A percentile compares a stretch with the other conserved stretches of the same genome.
phyloP scores from a whole-genome alignment of 64 coral and sea anemone species.

The Montipora foliosa region DNA sequence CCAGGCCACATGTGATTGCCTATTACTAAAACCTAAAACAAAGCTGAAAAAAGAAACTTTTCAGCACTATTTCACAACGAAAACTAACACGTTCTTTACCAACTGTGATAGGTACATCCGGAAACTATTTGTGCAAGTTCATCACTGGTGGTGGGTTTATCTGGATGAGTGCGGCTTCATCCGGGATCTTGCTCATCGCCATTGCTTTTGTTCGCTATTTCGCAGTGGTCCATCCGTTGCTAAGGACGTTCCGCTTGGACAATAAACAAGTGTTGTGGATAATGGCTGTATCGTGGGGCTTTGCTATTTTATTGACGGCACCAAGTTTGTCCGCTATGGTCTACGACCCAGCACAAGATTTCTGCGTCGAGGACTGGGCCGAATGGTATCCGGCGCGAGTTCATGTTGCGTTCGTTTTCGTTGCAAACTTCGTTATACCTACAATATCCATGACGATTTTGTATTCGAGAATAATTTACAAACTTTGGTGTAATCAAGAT shows the following conservation, averaged over 20 bases:
- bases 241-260: conserved; percentile 10
- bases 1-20: no score
- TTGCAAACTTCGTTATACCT: conserved; percentile 15
- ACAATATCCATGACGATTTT: conserved; percentile 54
- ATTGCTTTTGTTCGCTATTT: conserved; percentile 69
- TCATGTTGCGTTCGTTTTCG: conserved; percentile 67
- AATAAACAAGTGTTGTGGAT: conserved; percentile 38
- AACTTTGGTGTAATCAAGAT: conserved; percentile 54
- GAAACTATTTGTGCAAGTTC: conserved; percentile 72
- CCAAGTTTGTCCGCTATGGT: conserved; percentile 60
- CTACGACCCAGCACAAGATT: conserved; percentile 42
- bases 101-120: neutral
- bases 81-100: neutral
- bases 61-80: no score
- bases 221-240: conserved; percentile 47
- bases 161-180: conserved; percentile 65
- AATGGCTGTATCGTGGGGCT: conserved; percentile 39
- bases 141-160: conserved; percentile 76
- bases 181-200: conserved; percentile 65
- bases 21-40: no score
- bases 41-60: no score
- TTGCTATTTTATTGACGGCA: conserved; percentile 11
- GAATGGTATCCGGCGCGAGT: conserved; percentile 43
- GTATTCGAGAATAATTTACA: conserved; percentile 62
- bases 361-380: conserved; percentile 68